Conservation (phyloP, 2,113 vertebrate species). For the Misgurnus mizolepis region DNA sequence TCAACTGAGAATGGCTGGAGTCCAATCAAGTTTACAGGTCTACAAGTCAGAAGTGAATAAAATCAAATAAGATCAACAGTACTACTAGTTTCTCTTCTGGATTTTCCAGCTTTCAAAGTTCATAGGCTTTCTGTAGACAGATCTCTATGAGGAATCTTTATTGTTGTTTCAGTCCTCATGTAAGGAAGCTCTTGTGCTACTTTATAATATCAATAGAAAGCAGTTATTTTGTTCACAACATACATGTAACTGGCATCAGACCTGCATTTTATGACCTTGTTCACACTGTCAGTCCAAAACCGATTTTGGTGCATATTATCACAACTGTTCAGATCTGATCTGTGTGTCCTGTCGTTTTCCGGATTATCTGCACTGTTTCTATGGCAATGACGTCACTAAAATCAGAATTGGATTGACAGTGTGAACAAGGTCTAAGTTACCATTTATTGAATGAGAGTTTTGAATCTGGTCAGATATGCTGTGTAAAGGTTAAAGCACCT, state of each 20-base stretch:
- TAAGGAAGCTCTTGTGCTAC: neutral
- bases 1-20: too few relatives aligned
- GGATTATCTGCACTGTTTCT: too few relatives aligned
- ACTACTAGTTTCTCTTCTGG: neutral
- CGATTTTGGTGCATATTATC: too few relatives aligned
- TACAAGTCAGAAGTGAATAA: too few relatives aligned
- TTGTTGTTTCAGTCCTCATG: neutral
- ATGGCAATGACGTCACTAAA: too few relatives aligned
- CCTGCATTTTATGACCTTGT: too few relatives aligned
- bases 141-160: neutral
- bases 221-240: neutral
- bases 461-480: neutral
- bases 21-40: too few relatives aligned
- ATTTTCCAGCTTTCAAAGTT: constrained; percentile 14
- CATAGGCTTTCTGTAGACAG: neutral
- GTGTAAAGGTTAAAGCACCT: neutral
- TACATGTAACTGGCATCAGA: neutral
- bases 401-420: too few relatives aligned
- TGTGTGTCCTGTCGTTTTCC: too few relatives aligned
- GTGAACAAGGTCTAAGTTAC: neutral
- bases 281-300: too few relatives aligned
- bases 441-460: neutral
- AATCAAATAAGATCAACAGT: too few relatives aligned
- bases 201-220: neutral
- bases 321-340: too few relatives aligned